Percentiles rank a stretch among this genome's conserved stretches.
Evolutionary conservation across 2,888 invertebrate genomes (phyloP).

Genomic region (Plagiodera versicolora): DNA sequence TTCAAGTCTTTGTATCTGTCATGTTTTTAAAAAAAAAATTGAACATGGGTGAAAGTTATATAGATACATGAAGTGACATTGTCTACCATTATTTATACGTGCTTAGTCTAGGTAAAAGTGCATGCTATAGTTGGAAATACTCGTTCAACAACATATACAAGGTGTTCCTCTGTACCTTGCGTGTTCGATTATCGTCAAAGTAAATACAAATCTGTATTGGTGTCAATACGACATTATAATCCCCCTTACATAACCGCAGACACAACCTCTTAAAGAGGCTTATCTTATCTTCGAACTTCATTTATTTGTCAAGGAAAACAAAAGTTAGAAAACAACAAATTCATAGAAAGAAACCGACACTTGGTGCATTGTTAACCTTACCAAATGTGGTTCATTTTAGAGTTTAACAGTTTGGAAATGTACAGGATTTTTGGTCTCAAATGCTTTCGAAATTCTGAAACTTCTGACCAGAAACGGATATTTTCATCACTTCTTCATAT

Average conservation of each 20-base stretch:
- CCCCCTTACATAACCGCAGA: neutral
- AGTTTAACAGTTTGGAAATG: no score
- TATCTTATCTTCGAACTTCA: conserved; percentile 9
- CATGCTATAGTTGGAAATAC: neutral
- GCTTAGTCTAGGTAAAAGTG: conserved; percentile 1
- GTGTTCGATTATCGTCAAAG: neutral
- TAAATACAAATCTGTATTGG: neutral
- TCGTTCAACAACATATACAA: neutral
- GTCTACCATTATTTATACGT: conserved; percentile 1
- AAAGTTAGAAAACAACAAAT: conserved; percentile 5
- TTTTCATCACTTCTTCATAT: no score
- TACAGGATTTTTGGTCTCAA: no score
- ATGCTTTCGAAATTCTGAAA: no score
- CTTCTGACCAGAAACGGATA: no score
- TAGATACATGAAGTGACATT: conserved; percentile 1
- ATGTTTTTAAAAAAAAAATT: conserved; percentile 1
- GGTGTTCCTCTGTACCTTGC: no score
- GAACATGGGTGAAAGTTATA: conserved; percentile 8
- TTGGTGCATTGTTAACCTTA: no score
- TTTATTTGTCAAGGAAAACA: conserved; percentile 12
- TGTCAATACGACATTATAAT: neutral
- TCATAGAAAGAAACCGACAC: neutral
- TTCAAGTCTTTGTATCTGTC: no score
- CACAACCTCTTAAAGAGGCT: conserved; percentile 11
- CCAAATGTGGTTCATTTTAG: no score